Conservation (phyloP, 1,140 invertebrate genomes). For the Trachymyrmex cornetzi region DNA sequence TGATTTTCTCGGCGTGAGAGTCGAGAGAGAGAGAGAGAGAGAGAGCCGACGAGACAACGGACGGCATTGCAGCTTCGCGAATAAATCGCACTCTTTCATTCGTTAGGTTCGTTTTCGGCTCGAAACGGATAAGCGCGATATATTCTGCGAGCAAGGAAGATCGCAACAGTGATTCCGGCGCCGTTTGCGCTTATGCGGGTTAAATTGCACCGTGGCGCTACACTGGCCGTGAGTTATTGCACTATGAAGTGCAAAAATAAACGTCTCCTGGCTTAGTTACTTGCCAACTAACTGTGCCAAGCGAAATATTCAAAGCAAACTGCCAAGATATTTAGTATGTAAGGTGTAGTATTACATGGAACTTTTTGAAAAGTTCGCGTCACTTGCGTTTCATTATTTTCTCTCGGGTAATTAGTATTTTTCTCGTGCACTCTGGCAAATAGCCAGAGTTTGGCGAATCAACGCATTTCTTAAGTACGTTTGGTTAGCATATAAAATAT, state of each 20-base stretch:
- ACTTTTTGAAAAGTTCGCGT: conserved; percentile 12
- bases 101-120: conserved; percentile 51
- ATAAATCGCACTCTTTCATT: conserved; percentile 49
- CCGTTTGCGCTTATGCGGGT: conserved; percentile 57
- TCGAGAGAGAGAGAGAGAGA: too few species aligned
- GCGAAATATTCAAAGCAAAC: conserved; percentile 70
- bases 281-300: conserved; percentile 75
- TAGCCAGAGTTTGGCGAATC: conserved; percentile 54
- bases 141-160: conserved; percentile 43
- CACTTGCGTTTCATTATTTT: conserved; percentile 20
- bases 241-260: conserved; percentile 74
- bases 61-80: conserved; percentile 9
- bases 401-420: conserved; percentile 31
- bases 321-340: conserved; percentile 67
- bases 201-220: conserved; percentile 50
- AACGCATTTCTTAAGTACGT: conserved; percentile 65
- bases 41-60: conserved; percentile 25
- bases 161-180: conserved; percentile 18
- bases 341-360: background rate
- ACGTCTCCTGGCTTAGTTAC: conserved; percentile 73
- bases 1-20: conserved; percentile 40
- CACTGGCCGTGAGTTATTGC: conserved; percentile 68
- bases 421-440: background rate
- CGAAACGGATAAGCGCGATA: conserved; percentile 60
- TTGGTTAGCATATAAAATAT: conserved; percentile 71